Base-by-base conservation (phyloP, 1,140 invertebrate genomes). In the Yoshiicerus persimilis region DNA sequence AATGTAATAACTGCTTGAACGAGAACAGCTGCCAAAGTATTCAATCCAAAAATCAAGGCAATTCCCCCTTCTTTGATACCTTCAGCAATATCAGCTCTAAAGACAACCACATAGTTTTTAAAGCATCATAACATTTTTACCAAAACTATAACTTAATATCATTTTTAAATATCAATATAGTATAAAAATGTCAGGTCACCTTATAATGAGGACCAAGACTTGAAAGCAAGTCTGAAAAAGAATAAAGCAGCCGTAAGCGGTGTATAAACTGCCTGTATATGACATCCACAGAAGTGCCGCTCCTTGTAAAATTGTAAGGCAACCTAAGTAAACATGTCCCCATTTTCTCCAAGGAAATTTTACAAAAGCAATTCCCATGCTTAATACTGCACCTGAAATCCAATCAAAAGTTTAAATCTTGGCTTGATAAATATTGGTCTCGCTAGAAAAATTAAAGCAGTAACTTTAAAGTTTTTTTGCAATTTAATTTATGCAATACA, bases 171-270 rank as follows among this genome's bases (percentile, higher is more conserved):
- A n/a, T n/a, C n/a, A n/a, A n/a, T n/a, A n/a, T n/a, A n/a, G n/a
- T n/a, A n/a, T 70, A 27, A 16, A 66, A 66, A 3, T 25, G 23
- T 27, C 23, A 90, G 83, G 92, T 91, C 13, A 97, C 96, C 96
- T 96, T 23, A 96, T 95, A 86, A 98, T 94, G 0, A 97, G 98
- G 70, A 97, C 96, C 84, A 95, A 95, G 87, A 96, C 95, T 86
- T 97, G 96, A 92, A 96, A 98, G 70, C 97, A 92, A 5, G 95
- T 94, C 27, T 96, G 95, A 93, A 96, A 96, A 1, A 95, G 88
- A 16, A 97, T 94, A 91, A 97, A 97, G 1, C 94, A 94, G 4
- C 93, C 92, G 92, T 98, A 98, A 84, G 96, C 95, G 5, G 96
- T 91, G 91, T 94, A 95, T 66, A 97, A 94, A 88, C 95, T 94